Base-by-base conservation (phyloP, 2,797 vertebrate species). In the Melanotaenia trifasciata region DNA sequence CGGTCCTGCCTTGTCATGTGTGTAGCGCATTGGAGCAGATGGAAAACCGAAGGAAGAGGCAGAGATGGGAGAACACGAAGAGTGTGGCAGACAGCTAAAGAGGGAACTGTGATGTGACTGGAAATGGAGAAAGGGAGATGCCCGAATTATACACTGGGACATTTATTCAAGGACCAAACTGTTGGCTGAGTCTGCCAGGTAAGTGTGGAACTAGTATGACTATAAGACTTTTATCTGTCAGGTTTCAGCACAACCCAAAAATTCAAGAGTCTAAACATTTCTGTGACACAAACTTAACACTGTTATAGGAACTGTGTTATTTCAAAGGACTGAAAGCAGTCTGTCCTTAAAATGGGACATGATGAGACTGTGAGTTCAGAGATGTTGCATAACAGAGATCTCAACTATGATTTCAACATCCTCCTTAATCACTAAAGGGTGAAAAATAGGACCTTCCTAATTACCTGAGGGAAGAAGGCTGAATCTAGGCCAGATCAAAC, bases 1-100 rank as follows among this genome's bases (percentile, higher is more conserved):
- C 78, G 80, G 78, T 72, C 72, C 83, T 83, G 84, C 74, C 72
- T 86, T 2, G 59, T 79, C 79, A 69, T 75, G 85, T 79, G 81
- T 58, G 70, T 65, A 67, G 76, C 67, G 79, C 87, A 76, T 71
- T 16, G 9, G 76, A 86, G 85, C 80, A 76, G 81, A 81, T 70
- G 76, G 80, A 77, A 80, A 70, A 35, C 50, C 56, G 70, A 28
- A 78, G 59, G 58, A 75, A 73, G 54, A 53, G 32, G 60, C 62
- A 57, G 68, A 75, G 74, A 83, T 40, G 71, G 80, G 76, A 70
- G 50, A 47, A 33, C 67, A 64, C 57, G 50, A 51, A 67, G 76
- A 77, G 56, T 28, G 24, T 11, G 67, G 67, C 6, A 70, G 78
- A 65, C 72, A 74, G 78, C 73, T 74, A 63, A 81, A 71, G 81